These are phyloP conservation scores for Drosophila tsacasi DNA, from an alignment of 1,140 invertebrate genomes.

Conservation along the genomic window DNA sequence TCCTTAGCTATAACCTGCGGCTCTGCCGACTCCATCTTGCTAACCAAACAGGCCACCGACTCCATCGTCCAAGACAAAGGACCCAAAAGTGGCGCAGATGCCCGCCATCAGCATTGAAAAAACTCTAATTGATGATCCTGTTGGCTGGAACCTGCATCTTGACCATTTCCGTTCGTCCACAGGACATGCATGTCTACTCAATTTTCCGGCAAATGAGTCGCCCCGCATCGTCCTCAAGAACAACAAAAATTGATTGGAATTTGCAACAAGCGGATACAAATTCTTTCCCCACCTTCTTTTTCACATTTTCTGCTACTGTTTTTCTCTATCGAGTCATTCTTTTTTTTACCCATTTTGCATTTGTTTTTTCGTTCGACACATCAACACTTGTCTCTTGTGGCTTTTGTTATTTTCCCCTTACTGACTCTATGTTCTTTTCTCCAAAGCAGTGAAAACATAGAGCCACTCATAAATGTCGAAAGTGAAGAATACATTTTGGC, in stretches of 20 bases:
- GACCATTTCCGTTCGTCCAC: conserved; percentile 70
- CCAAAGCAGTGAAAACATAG: neutral
- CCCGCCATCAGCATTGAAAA: conserved; percentile 22
- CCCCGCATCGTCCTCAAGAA: conserved; percentile 46
- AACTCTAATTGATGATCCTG: conserved; percentile 67
- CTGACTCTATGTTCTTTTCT: conserved; percentile 1
- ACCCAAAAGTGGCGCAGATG: conserved; percentile 27
- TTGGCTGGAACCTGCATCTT: conserved; percentile 65
- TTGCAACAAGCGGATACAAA: conserved; percentile 69
- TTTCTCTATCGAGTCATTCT: neutral
- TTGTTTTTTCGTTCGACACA: conserved; percentile 30
- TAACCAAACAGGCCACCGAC: conserved; percentile 74
- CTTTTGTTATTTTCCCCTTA: conserved; percentile 45
- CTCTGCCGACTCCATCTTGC: conserved; percentile 72
- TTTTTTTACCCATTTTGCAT: conserved; percentile 7
- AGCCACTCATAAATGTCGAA: conserved; percentile 56
- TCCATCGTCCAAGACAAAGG: conserved; percentile 70
- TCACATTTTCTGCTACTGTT: conserved; percentile 25
- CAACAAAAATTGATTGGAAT: conserved; percentile 80
- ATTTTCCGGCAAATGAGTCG: conserved; percentile 80
- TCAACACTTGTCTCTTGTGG: conserved; percentile 73
- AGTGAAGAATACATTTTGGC: neutral
- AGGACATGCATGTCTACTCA: conserved; percentile 80
- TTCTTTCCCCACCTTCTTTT: conserved; percentile 37
- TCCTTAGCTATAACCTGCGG: conserved; percentile 73